Conservation (phyloP, 1,140 invertebrate genomes). For the Catajapyx aquilonaris region DNA sequence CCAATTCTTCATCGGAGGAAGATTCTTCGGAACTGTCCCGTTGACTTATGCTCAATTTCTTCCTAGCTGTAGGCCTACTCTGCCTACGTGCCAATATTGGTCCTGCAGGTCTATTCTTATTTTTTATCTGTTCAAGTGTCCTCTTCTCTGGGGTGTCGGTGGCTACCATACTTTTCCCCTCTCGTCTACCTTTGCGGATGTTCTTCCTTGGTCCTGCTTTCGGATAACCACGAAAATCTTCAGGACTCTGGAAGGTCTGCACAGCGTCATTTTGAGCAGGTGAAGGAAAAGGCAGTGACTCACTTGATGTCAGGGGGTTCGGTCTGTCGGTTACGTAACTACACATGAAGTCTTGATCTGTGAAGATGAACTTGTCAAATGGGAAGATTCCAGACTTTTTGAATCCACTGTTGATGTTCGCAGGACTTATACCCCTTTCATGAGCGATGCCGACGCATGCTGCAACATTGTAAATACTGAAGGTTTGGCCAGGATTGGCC, state of each 20-base stretch:
- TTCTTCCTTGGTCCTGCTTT: no score
- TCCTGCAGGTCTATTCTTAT: neutral
- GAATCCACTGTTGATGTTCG: constrained; percentile 15
- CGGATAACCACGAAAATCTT: no score
- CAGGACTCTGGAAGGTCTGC: no score
- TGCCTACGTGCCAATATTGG: no score
- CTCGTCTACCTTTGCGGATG: no score
- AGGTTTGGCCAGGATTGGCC: constrained; percentile 12
- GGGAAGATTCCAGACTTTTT: constrained; percentile 10
- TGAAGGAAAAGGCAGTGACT: neutral
- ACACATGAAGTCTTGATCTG: constrained; percentile 11
- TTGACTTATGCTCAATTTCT: no score
- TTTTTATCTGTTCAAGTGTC: neutral
- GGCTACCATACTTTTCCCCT: no score
- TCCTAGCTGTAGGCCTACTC: no score
- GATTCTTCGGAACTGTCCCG: no score
- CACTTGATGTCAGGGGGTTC: neutral
- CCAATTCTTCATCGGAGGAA: no score
- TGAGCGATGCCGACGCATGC: constrained; percentile 12
- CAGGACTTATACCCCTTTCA: constrained; percentile 10
- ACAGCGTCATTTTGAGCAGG: no score
- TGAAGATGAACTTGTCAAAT: constrained; percentile 10
- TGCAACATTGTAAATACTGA: constrained; percentile 17
- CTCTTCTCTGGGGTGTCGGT: no score
- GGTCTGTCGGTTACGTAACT: constrained; percentile 7